Percentiles rank a stretch among this genome's conserved stretches.
These are phyloP conservation scores for Diogma glabrata DNA, from an alignment of 2,888 invertebrate species.

Conservation along the genomic window DNA sequence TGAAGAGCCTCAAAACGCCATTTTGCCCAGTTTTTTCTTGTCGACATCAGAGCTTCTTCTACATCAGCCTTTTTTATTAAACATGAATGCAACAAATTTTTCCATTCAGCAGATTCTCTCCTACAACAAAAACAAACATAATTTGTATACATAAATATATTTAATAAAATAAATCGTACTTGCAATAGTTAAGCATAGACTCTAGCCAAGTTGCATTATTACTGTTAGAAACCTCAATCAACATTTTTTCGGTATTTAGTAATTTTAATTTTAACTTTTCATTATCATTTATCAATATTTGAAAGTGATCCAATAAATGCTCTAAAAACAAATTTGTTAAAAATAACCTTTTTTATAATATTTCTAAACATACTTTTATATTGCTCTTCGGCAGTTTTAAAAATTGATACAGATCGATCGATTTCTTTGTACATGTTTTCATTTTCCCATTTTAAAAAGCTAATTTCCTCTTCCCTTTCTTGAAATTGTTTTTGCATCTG, in stretches of 20 bases:
- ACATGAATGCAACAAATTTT: too few relatives aligned
- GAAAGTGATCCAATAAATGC: background rate
- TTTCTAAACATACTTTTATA: conserved; percentile 27
- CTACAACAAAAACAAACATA: too few relatives aligned
- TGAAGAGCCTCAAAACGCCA: conserved; percentile 36
- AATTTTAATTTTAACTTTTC: background rate
- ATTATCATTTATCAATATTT: background rate
- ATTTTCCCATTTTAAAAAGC: conserved; percentile 33
- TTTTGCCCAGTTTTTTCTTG: conserved; percentile 24
- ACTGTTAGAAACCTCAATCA: background rate
- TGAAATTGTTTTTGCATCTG: conserved; percentile 33
- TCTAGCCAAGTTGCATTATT: background rate
- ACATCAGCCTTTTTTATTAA: too few relatives aligned
- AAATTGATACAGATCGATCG: conserved; percentile 31
- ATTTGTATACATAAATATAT: too few relatives aligned
- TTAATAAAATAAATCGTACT: too few relatives aligned
- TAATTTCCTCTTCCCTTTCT: conserved; percentile 32
- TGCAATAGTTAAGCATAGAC: background rate
- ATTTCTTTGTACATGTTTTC: conserved; percentile 33
- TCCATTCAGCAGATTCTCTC: too few relatives aligned
- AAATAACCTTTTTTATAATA: background rate
- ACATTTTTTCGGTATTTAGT: background rate
- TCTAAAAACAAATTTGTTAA: conserved; percentile 7
- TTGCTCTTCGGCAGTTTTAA: conserved; percentile 31
- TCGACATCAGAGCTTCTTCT: too few relatives aligned